These are phyloP conservation scores for Papilio protenor DNA, from an alignment of 2,888 invertebrate species.

Conservation along the genomic window DNA sequence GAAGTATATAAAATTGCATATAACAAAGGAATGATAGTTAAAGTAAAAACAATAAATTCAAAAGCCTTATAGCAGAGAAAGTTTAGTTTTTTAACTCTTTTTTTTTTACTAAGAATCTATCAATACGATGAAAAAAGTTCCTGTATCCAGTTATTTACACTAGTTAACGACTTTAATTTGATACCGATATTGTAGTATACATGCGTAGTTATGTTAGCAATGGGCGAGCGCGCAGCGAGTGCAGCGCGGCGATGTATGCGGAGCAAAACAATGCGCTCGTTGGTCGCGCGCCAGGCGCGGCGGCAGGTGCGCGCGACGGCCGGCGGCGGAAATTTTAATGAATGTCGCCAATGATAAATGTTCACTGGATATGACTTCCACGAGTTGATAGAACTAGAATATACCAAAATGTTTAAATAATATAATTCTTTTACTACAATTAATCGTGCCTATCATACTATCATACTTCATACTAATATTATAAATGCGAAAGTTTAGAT, in stretches of 20 bases:
- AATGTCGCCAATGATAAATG: conserved; percentile 61
- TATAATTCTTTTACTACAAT: neutral
- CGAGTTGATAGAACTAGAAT: neutral
- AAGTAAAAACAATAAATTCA: neutral
- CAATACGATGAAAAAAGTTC: neutral
- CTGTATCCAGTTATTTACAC: neutral
- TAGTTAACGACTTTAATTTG: conserved; percentile 15
- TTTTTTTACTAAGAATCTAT: neutral
- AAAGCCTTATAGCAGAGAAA: neutral
- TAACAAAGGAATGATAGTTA: neutral
- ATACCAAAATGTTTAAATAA: neutral
- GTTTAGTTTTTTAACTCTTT: neutral
- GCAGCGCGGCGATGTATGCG: conserved; percentile 54
- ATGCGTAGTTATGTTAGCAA: conserved; percentile 21
- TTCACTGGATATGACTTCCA: conserved; percentile 59
- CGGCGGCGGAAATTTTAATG: conserved; percentile 73
- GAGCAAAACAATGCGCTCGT: conserved; percentile 50
- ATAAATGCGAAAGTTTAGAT: too few relatives aligned
- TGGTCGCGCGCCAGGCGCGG: conserved; percentile 48
- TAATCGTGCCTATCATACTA: neutral
- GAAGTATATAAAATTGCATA: neutral
- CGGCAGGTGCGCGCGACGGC: conserved; percentile 64
- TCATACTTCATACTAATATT: too few relatives aligned
- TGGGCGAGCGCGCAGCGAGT: conserved; percentile 35
- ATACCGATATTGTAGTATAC: neutral